A percentile compares a stretch with the other conserved stretches of the same genome.
These are phyloP conservation scores for Rhea pennata DNA, from an alignment of 2,113 vertebrate species.

Conservation along the genomic window DNA sequence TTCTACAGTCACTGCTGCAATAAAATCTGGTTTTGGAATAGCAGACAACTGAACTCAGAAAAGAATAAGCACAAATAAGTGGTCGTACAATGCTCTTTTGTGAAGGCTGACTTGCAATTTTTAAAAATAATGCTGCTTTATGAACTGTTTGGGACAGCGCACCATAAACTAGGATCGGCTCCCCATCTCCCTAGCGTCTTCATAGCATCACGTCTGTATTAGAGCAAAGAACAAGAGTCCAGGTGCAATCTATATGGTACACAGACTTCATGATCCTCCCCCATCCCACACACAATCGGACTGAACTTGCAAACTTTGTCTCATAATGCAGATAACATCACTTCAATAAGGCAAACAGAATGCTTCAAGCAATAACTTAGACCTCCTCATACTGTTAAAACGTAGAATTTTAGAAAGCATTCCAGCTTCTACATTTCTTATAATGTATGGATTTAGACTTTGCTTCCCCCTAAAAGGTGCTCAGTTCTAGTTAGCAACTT, in stretches of 20 bases:
- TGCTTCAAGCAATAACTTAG: not conserved
- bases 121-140: not conserved
- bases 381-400: not conserved
- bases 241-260: not conserved
- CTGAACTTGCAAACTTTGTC: not conserved
- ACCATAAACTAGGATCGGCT: not conserved
- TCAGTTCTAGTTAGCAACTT: not conserved
- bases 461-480: not conserved
- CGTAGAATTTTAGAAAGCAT: not conserved
- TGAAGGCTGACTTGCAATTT: not conserved
- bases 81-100: not conserved
- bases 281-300: not conserved
- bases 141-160: not conserved
- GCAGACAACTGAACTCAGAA: not conserved
- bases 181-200: not conserved
- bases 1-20: not conserved
- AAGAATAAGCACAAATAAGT: not conserved
- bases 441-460: not conserved
- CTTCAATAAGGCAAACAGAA: not conserved
- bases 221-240: not conserved
- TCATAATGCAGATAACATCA: not conserved
- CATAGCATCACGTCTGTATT: not conserved
- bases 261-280: not conserved
- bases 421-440: accelerated
- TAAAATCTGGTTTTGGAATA: not conserved